Conservation (phyloP, 1,140 invertebrate species). For the Drosophila paulistorum region DNA sequence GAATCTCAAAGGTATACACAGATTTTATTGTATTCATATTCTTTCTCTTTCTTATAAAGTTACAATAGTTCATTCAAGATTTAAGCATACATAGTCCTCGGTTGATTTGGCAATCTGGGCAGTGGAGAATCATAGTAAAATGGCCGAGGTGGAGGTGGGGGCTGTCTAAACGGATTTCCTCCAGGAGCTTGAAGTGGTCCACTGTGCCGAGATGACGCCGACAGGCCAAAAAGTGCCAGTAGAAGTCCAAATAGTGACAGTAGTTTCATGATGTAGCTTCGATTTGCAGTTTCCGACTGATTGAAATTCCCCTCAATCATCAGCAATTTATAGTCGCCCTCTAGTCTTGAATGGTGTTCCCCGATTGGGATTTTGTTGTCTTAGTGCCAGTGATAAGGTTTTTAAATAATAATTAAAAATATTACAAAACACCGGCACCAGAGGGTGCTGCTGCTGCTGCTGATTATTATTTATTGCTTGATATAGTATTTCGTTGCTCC, state of each 20-base stretch:
- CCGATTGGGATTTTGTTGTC: background rate
- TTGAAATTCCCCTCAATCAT: background rate
- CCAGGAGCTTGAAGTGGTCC: constrained; percentile 43
- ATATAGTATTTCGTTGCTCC: background rate
- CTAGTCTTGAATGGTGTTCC: background rate
- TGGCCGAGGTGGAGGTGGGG: constrained; percentile 29
- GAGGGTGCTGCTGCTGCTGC: background rate
- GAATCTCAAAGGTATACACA: background rate
- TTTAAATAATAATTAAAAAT: background rate
- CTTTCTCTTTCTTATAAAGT: too few species aligned
- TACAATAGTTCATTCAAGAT: background rate
- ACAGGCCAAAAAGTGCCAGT: constrained; percentile 15
- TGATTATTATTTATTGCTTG: constrained; percentile 25
- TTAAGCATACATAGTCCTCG: constrained; percentile 62
- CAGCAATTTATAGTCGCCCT: constrained; percentile 42
- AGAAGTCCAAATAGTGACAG: constrained; percentile 42
- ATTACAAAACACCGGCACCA: constrained; percentile 5
- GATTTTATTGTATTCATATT: background rate
- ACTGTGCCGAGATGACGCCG: constrained; percentile 52
- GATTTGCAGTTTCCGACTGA: constrained; percentile 18
- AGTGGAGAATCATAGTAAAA: constrained; percentile 58
- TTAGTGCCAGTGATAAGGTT: background rate
- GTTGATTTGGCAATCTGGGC: constrained; percentile 20
- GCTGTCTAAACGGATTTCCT: constrained; percentile 4
- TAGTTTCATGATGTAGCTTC: constrained; percentile 49